A percentile compares a stretch with the other conserved stretches of the same genome.
Conservation (phyloP, 2,888 invertebrate species). For the Drosophila meridionalis region DNA sequence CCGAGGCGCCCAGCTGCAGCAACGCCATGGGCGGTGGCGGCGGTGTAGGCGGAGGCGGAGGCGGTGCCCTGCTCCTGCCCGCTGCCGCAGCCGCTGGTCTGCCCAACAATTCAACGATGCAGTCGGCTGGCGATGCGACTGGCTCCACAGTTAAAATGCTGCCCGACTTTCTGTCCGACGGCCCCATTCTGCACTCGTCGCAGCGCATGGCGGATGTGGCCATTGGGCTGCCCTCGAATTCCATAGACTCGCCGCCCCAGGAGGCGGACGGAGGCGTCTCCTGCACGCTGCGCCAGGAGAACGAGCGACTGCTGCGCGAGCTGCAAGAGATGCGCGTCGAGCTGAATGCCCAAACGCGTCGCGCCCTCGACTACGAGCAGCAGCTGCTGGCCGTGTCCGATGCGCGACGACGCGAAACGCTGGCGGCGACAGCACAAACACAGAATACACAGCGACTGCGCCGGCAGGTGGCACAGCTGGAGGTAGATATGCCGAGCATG, state of each 20-base stretch:
- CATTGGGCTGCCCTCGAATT: constrained; percentile 83
- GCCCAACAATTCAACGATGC: constrained; percentile 44
- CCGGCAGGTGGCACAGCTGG: constrained; percentile 89
- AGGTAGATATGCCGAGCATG: constrained; percentile 85
- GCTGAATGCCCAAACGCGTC: constrained; percentile 86
- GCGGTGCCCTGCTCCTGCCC: constrained; percentile 41
- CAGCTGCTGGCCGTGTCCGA: constrained; percentile 85
- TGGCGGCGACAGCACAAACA: constrained; percentile 88
- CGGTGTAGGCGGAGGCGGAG: constrained; percentile 40
- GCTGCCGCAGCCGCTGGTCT: constrained; percentile 51
- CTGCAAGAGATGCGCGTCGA: constrained; percentile 86
- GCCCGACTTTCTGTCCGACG: constrained; percentile 90
- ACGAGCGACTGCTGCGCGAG: constrained; percentile 86
- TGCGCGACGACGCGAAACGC: constrained; percentile 87
- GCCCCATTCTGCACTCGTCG: constrained; percentile 86
- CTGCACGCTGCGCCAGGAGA: constrained; percentile 82
- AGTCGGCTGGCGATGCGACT: constrained; percentile 32
- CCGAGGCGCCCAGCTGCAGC: constrained; percentile 53
- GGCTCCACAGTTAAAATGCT: constrained; percentile 83
- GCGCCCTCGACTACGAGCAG: constrained; percentile 86
- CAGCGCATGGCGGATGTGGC: constrained; percentile 84
- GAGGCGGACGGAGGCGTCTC: constrained; percentile 65
- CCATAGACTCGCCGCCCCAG: constrained; percentile 84
- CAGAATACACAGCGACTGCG: constrained; percentile 88
- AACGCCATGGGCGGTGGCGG: constrained; percentile 51